A percentile compares a stretch with the other conserved stretches of the same genome.
phyloP scores from a whole-genome alignment of 2,797 vertebrate species.

The Bufotes viridis region DNA sequence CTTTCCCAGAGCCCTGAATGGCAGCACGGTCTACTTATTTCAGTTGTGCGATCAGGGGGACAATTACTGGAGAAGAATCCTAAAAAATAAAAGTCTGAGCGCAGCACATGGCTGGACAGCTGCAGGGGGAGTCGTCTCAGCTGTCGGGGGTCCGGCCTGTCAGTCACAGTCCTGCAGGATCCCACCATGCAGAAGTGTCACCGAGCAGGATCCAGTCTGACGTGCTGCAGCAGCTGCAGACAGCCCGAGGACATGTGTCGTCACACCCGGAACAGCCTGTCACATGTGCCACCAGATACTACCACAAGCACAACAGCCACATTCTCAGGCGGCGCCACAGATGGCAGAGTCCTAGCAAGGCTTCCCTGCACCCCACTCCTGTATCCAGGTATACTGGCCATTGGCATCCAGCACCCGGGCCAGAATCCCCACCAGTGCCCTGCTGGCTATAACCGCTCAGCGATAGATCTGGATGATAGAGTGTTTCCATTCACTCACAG shows the following conservation, averaged over 20 bases:
- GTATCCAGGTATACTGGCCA: too few species aligned
- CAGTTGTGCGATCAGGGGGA: background rate
- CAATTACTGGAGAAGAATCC: background rate
- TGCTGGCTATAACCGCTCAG: background rate
- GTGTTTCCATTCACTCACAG: background rate
- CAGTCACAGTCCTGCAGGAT: background rate
- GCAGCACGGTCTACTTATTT: background rate
- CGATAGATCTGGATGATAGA: background rate
- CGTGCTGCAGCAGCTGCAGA: conserved; percentile 17
- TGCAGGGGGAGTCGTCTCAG: background rate
- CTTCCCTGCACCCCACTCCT: background rate
- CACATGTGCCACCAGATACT: background rate
- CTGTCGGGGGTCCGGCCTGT: background rate
- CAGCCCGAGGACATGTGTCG: background rate
- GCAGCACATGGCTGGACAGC: background rate
- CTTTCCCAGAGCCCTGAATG: background rate
- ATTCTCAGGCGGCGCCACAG: background rate
- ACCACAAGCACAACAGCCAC: background rate
- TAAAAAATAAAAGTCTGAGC: background rate
- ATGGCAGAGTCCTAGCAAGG: background rate
- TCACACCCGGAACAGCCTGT: background rate
- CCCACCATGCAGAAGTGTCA: background rate
- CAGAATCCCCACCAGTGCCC: too few species aligned
- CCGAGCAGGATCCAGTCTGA: background rate
- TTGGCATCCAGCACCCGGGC: too few species aligned